Evolutionary conservation across 2,113 vertebrate species (phyloP).

Genomic region (Rousettus leschenaultii): DNA sequence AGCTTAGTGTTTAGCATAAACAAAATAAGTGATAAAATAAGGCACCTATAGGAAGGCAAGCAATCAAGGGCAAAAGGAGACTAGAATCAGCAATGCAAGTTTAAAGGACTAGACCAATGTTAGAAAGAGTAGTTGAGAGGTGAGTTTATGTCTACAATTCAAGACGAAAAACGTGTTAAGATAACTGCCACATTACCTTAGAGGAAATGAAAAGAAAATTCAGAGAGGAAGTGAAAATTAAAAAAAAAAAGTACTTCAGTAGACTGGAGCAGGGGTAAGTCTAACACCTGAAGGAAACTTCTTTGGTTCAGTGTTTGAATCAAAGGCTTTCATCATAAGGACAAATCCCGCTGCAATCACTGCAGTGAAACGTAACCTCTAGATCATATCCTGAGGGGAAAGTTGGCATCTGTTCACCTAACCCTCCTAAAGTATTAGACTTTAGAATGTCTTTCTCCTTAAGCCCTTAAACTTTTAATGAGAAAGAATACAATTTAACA

Average conservation of each 20-base stretch:
- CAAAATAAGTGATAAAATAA: background rate
- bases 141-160: background rate
- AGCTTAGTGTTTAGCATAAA: background rate
- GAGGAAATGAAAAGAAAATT: constrained; percentile 41
- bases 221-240: constrained; percentile 29
- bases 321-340: constrained; percentile 60
- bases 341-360: constrained; percentile 72
- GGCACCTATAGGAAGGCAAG: background rate
- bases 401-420: constrained; percentile 63
- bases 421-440: background rate
- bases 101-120: background rate
- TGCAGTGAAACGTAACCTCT: constrained; percentile 65
- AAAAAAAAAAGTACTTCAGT: background rate
- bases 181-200: background rate
- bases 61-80: background rate
- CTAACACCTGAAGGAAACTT: constrained; percentile 51
- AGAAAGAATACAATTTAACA: background rate
- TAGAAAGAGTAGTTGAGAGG: background rate
- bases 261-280: constrained; percentile 40
- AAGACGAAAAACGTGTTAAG: background rate
- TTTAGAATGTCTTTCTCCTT: constrained; percentile 54
- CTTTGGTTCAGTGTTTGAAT: constrained; percentile 40
- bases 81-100: background rate
- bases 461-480: constrained; percentile 12
- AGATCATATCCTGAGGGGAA: constrained; percentile 52